These are phyloP conservation scores for Bursaphelenchus mucronatus DNA, from an alignment of 1,140 invertebrate species.

Conservation along the genomic window DNA sequence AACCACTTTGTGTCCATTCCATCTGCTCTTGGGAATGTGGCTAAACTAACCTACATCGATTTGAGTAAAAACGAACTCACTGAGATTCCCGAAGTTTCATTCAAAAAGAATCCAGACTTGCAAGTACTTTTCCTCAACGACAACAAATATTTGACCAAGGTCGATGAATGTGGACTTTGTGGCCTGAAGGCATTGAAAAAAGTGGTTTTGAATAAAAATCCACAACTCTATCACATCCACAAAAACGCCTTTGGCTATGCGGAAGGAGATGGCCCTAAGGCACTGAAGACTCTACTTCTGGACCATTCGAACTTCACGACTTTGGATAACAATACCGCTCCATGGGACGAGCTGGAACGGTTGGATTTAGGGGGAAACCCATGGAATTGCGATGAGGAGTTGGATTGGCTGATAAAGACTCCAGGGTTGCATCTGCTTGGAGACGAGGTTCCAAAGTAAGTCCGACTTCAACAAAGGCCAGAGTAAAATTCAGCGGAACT, in stretches of 20 bases:
- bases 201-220: slow-evolving; percentile 6
- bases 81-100: neutral
- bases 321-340: neutral
- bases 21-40: neutral
- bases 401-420: slow-evolving; percentile 6
- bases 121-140: neutral
- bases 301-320: slow-evolving; percentile 5
- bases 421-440: too few relatives aligned
- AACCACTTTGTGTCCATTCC: slow-evolving; percentile 18
- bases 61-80: slow-evolving; percentile 11
- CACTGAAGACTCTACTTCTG: neutral
- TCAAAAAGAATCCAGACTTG: slow-evolving; percentile 11
- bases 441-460: too few relatives aligned
- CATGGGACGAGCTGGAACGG: slow-evolving; percentile 9
- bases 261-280: neutral
- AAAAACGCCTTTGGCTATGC: slow-evolving; percentile 20
- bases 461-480: too few relatives aligned
- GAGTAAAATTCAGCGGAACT: too few relatives aligned
- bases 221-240: slow-evolving; percentile 20
- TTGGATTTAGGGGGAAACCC: slow-evolving; percentile 1
- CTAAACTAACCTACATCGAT: slow-evolving; percentile 2
- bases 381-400: slow-evolving; percentile 11
- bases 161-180: slow-evolving; percentile 19
- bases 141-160: slow-evolving; percentile 19
- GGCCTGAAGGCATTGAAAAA: slow-evolving; percentile 2